These are phyloP conservation scores for Orchesella flavescens DNA, from an alignment of 2,888 invertebrate species.

Conservation along the genomic window DNA sequence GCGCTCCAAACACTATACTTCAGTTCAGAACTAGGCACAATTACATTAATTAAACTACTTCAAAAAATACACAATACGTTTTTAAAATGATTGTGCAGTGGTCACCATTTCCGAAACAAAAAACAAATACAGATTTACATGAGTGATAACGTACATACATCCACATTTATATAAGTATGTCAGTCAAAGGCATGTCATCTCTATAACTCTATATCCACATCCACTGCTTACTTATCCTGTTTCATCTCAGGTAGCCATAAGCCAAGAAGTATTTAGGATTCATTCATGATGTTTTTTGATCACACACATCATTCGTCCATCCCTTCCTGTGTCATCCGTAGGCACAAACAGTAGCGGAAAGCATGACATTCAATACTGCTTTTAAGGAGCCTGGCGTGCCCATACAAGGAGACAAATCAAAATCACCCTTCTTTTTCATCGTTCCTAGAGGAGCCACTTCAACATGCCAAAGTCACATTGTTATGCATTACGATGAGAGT, in stretches of 20 bases:
- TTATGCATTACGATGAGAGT: neutral
- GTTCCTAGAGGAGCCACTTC: slow-evolving; percentile 24
- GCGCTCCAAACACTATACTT: neutral
- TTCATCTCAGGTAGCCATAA: neutral
- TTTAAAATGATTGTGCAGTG: neutral
- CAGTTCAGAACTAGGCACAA: neutral
- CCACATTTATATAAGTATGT: slow-evolving; percentile 15
- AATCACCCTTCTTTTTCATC: slow-evolving; percentile 37
- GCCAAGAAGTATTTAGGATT: neutral
- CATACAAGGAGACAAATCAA: slow-evolving; percentile 55
- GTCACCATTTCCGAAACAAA: neutral
- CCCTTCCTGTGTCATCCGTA: slow-evolving; percentile 13
- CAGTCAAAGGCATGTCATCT: slow-evolving; percentile 10
- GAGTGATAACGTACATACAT: neutral
- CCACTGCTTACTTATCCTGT: neutral
- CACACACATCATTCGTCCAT: neutral
- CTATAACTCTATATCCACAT: neutral
- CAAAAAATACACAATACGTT: slow-evolving; percentile 14
- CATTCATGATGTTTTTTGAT: neutral
- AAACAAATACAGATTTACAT: slow-evolving; percentile 16
- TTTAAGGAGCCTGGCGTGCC: slow-evolving; percentile 42
- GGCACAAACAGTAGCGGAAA: slow-evolving; percentile 48
- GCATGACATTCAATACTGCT: slow-evolving; percentile 45
- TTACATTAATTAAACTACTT: slow-evolving; percentile 12
- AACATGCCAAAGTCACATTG: slow-evolving; percentile 24